Evolutionary conservation across 1,140 invertebrate genomes (phyloP), one percentile per base, ranked within the genome.

Genomic region (roundworm (Caenorhabditis elegans)): DNA sequence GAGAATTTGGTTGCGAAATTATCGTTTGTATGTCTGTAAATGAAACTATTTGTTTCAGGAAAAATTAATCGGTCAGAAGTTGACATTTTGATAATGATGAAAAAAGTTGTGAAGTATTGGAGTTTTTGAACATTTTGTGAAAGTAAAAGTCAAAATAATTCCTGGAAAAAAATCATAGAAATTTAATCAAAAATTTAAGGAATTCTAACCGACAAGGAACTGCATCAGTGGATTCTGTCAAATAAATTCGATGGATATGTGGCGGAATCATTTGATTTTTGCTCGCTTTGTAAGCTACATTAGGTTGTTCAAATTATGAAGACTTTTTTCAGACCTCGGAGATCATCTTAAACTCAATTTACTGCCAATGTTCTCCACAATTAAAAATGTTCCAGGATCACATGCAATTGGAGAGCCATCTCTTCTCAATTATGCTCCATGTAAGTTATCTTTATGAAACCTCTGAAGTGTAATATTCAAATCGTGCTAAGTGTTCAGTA

Each of bases 191-290:
- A 15, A 36, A 36, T 76, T 78, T 28, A 19, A 78, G 76, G 51
- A 51, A 11, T 78, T 17, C 24, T 78, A 8, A 24, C 47, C 17
- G 76, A 49, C 22, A 49, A 34, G 5, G 31, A 78, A 28, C 24
- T 78, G 3, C 28, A 43, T 15, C 5, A 78, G 8, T 51, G 46
- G 34, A 36, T 78, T 39, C 15, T 22, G 3, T 51, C 47, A 0
- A 47, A 78, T 28, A 48, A 78, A 1, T 78, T 78, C 24, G 76
- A 78, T 47, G 47, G 34, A 24, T 36, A 22, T 31, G 43, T 78
- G 4, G 76, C 49, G 6, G 76, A 78, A 34, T n/a, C 76, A 11
- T 78, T 78, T 19, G 43, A 48, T 39, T 53, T 51, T 24, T 78
- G 76, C 28, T 78, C 76, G 8, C 24, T 49, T 28, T 78, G 36